phyloP scores from a whole-genome alignment of 1,140 invertebrate species.

The Drosophila pectinifera region DNA sequence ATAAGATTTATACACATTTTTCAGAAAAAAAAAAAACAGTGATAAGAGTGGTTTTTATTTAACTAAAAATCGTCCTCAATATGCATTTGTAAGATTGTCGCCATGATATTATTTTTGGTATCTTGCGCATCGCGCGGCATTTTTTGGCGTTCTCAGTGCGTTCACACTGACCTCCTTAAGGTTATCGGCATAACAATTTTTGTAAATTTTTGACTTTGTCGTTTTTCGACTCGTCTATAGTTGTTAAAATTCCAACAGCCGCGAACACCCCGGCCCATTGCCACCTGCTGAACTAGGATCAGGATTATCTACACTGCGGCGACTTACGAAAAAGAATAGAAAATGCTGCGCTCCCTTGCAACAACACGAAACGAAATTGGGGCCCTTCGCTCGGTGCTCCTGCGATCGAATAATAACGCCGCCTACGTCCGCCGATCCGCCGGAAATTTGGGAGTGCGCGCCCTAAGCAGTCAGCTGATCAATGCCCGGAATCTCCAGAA shows the following conservation, averaged over 20 bases:
- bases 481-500: slow-evolving; percentile 43
- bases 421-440: slow-evolving; percentile 26
- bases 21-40: too few species aligned
- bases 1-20: too few species aligned
- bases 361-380: slow-evolving; percentile 87
- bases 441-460: slow-evolving; percentile 55
- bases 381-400: slow-evolving; percentile 57
- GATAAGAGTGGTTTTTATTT: too few species aligned
- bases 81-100: neutral
- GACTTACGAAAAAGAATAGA: slow-evolving; percentile 34
- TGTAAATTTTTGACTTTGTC: slow-evolving; percentile 33
- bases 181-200: slow-evolving; percentile 41
- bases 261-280: slow-evolving; percentile 2
- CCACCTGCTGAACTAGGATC: slow-evolving; percentile 8
- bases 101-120: slow-evolving; percentile 1
- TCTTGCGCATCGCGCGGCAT: neutral
- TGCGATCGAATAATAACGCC: slow-evolving; percentile 39
- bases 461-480: slow-evolving; percentile 59
- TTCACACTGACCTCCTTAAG: slow-evolving; percentile 43
- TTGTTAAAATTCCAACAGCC: slow-evolving; percentile 42
- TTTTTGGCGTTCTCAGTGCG: slow-evolving; percentile 40
- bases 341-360: slow-evolving; percentile 88
- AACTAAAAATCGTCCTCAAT: too few species aligned
- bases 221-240: slow-evolving; percentile 19
- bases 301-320: slow-evolving; percentile 11